Base-by-base conservation (phyloP, 2,888 invertebrate genomes). In the Drosophila algonquin region DNA sequence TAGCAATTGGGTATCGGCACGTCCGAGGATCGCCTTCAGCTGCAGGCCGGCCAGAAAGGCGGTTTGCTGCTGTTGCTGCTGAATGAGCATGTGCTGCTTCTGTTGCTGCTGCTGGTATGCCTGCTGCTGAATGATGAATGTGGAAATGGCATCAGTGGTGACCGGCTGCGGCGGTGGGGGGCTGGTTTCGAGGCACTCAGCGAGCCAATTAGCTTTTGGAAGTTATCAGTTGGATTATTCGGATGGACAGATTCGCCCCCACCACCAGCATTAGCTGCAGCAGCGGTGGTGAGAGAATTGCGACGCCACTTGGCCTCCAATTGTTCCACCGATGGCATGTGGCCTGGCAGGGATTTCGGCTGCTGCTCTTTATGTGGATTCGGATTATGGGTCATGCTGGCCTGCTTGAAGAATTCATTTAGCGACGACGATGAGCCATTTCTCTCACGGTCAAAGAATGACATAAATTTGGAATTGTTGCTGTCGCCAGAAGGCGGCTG, bases 251-350 rank as follows among this genome's bases (percentile, higher is more conserved):
- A 75, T 18, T 74, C 84, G 27, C 59, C 81, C 30, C 59, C 81
- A 12, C 74, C 63, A 48, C 68, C 79, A 45, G 48, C 75, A 32
- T 53, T 45, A 18, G 40, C 32, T 3, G 35, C 12, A 6, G 44
- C 32, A 32, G 60, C 63, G 56, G 27, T 3, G 55, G 45, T 48
- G 2, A 86, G 59, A 0, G 91, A 90, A 68, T 81, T 91, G 30
- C 89, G 83, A 48, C 89, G 90, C 91, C 91, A 92, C 73, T 90
- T 91, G 44, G 91, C 91, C 75, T 91, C 91, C 48, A 91, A 73
- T 56, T 91, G 90, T 7, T 91, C 89, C 7, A 91, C 91, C 21
- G 89, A 90, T 6, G 84, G 90, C 64, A 91, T 91, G 65, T 90
- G 88, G 40, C 76, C 77, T 9, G 88, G 47, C 14, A 79, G 48